Evolutionary conservation across 2,113 vertebrate genomes (phyloP).

Genomic region (Chrysochloris asiatica): DNA sequence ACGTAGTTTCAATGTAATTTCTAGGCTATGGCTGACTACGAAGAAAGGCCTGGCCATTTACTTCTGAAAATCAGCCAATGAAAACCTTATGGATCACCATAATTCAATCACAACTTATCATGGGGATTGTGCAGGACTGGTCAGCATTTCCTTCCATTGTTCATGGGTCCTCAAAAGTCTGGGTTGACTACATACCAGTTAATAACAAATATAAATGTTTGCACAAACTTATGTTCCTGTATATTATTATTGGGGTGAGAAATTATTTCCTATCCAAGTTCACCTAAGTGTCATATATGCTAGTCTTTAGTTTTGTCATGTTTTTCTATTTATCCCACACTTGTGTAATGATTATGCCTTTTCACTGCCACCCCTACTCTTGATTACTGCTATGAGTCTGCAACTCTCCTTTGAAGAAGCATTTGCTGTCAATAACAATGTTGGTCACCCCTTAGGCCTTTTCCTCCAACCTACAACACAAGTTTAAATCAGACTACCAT

Average conservation of each 20-base stretch:
- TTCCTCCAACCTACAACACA: neutral
- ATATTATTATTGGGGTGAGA: too few relatives aligned
- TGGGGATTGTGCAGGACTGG: neutral
- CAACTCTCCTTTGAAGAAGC: neutral
- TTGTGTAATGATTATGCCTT: neutral
- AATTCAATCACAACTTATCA: neutral
- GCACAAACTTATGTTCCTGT: too few relatives aligned
- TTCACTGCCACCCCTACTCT: neutral
- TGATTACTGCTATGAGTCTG: neutral
- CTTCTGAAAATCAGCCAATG: neutral
- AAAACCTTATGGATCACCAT: neutral
- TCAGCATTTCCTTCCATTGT: neutral
- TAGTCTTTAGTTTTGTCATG: too few relatives aligned
- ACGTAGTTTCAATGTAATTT: neutral
- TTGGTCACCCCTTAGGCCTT: neutral
- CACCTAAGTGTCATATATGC: neutral
- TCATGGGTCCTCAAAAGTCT: neutral
- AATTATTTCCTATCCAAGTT: neutral
- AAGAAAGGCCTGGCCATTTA: neutral
- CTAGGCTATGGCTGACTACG: neutral
- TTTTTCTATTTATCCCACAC: neutral
- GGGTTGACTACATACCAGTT: neutral
- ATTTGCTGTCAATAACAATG: neutral
- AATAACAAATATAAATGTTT: neutral
- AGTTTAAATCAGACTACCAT: neutral